Evolutionary conservation across 1,140 invertebrate genomes (phyloP).

Genomic region (Magallana gigas): DNA sequence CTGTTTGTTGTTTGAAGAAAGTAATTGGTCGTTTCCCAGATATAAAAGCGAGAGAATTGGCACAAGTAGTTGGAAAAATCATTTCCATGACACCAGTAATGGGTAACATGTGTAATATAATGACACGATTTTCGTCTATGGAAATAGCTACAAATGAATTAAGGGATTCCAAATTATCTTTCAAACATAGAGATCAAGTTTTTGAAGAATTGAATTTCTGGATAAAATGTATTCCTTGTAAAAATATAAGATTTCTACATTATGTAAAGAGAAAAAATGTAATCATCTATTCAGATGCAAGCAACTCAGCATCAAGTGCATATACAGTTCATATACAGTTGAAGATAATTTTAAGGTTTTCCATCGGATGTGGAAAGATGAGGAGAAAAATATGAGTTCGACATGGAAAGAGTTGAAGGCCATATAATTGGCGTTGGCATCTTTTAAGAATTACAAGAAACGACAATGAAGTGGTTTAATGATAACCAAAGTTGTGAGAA

Average conservation of each 20-base stretch:
- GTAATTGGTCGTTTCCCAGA: slow-evolving; percentile 48
- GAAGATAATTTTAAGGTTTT: slow-evolving; percentile 24
- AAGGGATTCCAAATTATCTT: too few relatives aligned
- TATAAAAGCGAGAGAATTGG: too few relatives aligned
- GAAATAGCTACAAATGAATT: background rate
- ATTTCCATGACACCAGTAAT: too few relatives aligned
- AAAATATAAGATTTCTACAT: background rate
- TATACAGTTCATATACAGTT: background rate
- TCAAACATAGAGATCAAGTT: background rate
- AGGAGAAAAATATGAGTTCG: background rate
- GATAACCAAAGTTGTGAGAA: too few relatives aligned
- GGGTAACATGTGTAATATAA: slow-evolving; percentile 30
- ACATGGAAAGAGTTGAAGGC: slow-evolving; percentile 4
- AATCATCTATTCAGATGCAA: slow-evolving; percentile 17
- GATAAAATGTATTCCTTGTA: background rate
- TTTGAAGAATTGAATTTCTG: background rate
- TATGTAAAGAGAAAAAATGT: background rate
- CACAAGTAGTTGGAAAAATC: too few relatives aligned
- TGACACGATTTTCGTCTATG: slow-evolving; percentile 28
- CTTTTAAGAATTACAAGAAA: too few relatives aligned
- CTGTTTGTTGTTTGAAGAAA: slow-evolving; percentile 47
- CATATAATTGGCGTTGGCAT: too few relatives aligned
- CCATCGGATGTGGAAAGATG: background rate
- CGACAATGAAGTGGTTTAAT: too few relatives aligned
- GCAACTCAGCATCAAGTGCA: slow-evolving; percentile 13